phyloP scores from a whole-genome alignment of 2,797 vertebrate genomes.

The Rhinogobio ventralis region DNA sequence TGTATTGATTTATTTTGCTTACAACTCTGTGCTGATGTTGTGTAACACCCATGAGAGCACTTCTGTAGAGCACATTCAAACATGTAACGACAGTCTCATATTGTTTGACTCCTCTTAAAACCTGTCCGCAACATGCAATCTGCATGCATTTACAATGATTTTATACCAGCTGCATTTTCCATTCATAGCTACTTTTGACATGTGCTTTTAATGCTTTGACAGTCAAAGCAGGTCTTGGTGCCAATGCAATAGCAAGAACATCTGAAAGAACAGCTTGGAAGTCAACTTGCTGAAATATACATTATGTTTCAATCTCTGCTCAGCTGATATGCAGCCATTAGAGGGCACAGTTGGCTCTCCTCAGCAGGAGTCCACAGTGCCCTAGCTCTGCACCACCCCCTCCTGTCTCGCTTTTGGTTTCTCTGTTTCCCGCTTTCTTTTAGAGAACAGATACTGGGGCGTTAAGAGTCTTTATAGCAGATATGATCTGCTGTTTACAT shows the following conservation, averaged over 20 bases:
- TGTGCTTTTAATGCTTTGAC: conserved; percentile 22
- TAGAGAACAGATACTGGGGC: conserved; percentile 30
- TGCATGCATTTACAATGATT: conserved; percentile 5
- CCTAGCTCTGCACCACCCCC: conserved; percentile 37
- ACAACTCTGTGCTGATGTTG: conserved; percentile 16
- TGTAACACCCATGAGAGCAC: conserved; percentile 38
- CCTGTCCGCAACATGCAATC: neutral
- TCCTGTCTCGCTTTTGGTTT: conserved; percentile 32
- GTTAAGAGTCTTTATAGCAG: conserved; percentile 36
- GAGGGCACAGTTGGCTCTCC: conserved; percentile 64
- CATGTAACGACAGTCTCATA: neutral
- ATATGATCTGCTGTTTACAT: conserved; percentile 61
- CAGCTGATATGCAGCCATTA: conserved; percentile 60
- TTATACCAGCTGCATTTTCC: conserved; percentile 8
- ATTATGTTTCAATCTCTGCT: conserved; percentile 49
- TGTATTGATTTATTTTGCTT: conserved; percentile 40
- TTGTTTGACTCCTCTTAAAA: conserved; percentile 14
- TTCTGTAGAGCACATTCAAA: neutral
- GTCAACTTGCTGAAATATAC: conserved; percentile 39
- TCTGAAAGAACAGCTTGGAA: conserved; percentile 48
- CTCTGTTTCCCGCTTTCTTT: conserved; percentile 40
- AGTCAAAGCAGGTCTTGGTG: conserved; percentile 4
- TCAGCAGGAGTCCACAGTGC: conserved; percentile 54
- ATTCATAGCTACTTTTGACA: neutral
- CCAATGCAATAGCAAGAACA: neutral